Percentiles rank a stretch among this genome's conserved stretches.
Evolutionary conservation across 1,140 invertebrate species (phyloP).

Genomic region (Solenopsis fugax): DNA sequence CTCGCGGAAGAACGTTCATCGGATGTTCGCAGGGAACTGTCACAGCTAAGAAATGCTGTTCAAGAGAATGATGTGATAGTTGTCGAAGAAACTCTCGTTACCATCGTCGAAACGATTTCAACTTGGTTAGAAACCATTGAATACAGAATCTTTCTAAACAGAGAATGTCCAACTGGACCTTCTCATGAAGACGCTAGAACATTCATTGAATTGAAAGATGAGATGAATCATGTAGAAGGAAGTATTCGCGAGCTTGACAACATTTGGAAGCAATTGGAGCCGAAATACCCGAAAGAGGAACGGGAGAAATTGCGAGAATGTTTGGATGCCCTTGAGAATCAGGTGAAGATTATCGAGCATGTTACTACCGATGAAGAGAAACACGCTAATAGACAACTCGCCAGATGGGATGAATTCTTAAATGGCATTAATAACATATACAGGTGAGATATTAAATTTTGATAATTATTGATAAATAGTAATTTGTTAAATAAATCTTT

Average conservation of each 20-base stretch:
- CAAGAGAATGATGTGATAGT: slow-evolving; percentile 88
- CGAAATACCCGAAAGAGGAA: slow-evolving; percentile 83
- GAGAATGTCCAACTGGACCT: slow-evolving; percentile 82
- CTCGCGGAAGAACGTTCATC: slow-evolving; percentile 86
- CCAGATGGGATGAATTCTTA: slow-evolving; percentile 91
- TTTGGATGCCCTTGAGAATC: slow-evolving; percentile 83
- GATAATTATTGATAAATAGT: slow-evolving; percentile 3
- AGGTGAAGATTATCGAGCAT: slow-evolving; percentile 86
- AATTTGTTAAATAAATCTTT: slow-evolving; percentile 17
- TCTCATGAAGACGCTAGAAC: slow-evolving; percentile 74
- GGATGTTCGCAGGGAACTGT: slow-evolving; percentile 88
- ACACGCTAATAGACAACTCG: slow-evolving; percentile 88
- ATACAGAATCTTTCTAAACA: slow-evolving; percentile 90
- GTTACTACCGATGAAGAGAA: slow-evolving; percentile 87
- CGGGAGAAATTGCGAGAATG: slow-evolving; percentile 84
- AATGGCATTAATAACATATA: slow-evolving; percentile 87
- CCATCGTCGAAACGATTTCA: slow-evolving; percentile 92
- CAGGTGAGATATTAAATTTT: slow-evolving; percentile 75
- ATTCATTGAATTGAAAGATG: slow-evolving; percentile 86
- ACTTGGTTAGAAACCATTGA: slow-evolving; percentile 94
- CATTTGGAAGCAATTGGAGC: slow-evolving; percentile 82
- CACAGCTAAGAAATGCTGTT: slow-evolving; percentile 89
- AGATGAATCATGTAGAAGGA: slow-evolving; percentile 86
- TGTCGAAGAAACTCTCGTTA: slow-evolving; percentile 90
- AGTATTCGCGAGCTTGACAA: slow-evolving; percentile 82